A percentile compares a stretch with the other conserved stretches of the same genome.
phyloP scores from a whole-genome alignment of 2,797 vertebrate genomes.

The Parauchenoglanis ngamensis region DNA sequence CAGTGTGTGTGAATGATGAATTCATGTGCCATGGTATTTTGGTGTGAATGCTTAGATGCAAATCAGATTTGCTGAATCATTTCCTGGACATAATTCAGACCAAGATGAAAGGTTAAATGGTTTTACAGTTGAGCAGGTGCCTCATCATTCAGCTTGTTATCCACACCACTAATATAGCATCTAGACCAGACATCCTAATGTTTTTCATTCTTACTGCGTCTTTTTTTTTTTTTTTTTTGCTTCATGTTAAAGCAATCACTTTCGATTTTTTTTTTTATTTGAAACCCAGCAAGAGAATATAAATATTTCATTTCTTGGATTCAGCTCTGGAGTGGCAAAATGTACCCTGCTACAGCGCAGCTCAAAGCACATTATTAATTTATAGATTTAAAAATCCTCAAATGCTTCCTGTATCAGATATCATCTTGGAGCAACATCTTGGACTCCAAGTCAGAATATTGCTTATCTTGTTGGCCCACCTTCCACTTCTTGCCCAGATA shows the following conservation, averaged over 20 bases:
- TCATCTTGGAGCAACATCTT: slow-evolving; percentile 65
- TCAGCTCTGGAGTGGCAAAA: slow-evolving; percentile 65
- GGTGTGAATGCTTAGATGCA: background rate
- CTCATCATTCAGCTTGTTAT: slow-evolving; percentile 42
- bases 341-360: slow-evolving; percentile 66
- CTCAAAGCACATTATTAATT: slow-evolving; percentile 78
- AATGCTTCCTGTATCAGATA: slow-evolving; percentile 70
- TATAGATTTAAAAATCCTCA: slow-evolving; percentile 71
- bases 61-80: background rate
- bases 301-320: slow-evolving; percentile 79
- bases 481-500: slow-evolving; percentile 56
- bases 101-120: slow-evolving; percentile 4
- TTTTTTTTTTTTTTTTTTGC: background rate
- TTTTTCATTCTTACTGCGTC: background rate
- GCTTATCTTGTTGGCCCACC: slow-evolving; percentile 65
- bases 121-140: slow-evolving; percentile 26
- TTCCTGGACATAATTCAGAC: slow-evolving; percentile 15
- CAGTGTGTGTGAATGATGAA: background rate
- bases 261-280: slow-evolving; percentile 18
- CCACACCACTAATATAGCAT: background rate
- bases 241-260: slow-evolving; percentile 52
- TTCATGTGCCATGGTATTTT: background rate
- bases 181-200: background rate
- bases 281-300: slow-evolving; percentile 68
- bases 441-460: slow-evolving; percentile 65